phyloP scores from a whole-genome alignment of 2,888 invertebrate genomes.

The Drosophila picticornis region DNA sequence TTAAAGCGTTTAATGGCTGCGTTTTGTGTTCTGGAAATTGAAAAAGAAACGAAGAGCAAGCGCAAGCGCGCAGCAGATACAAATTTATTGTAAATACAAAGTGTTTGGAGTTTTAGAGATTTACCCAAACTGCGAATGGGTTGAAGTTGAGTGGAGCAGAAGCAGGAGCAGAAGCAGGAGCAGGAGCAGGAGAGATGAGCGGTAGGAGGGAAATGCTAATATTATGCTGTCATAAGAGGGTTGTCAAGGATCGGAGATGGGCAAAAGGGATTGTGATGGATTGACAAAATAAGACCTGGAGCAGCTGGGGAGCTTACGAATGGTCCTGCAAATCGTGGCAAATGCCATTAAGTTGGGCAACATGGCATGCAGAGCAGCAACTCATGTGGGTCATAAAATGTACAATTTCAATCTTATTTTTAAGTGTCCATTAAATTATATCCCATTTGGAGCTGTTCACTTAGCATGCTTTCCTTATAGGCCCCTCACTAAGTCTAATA shows the following conservation, averaged over 20 bases:
- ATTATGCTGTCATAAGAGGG: slow-evolving; percentile 38
- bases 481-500: slow-evolving; percentile 28
- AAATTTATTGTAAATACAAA: slow-evolving; percentile 66
- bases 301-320: slow-evolving; percentile 25
- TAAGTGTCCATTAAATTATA: neutral
- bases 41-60: slow-evolving; percentile 52
- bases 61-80: slow-evolving; percentile 22
- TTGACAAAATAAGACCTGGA: slow-evolving; percentile 43
- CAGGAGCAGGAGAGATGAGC: neutral
- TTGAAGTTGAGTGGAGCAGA: slow-evolving; percentile 2
- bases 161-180: neutral
- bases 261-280: slow-evolving; percentile 52
- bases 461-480: neutral
- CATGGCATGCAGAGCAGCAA: neutral
- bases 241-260: slow-evolving; percentile 9
- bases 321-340: slow-evolving; percentile 4
- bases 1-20: slow-evolving; percentile 76
- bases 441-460: neutral
- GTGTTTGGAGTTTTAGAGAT: slow-evolving; percentile 73
- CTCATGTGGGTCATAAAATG: slow-evolving; percentile 6
- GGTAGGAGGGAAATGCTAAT: slow-evolving; percentile 1
- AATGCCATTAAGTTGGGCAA: slow-evolving; percentile 8
- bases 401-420: neutral
- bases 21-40: slow-evolving; percentile 65
- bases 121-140: slow-evolving; percentile 44